A percentile compares a stretch with the other conserved stretches of the same genome.
These are phyloP conservation scores for Channallabes apus DNA, from an alignment of 2,797 vertebrate genomes.

Conservation along the genomic window DNA sequence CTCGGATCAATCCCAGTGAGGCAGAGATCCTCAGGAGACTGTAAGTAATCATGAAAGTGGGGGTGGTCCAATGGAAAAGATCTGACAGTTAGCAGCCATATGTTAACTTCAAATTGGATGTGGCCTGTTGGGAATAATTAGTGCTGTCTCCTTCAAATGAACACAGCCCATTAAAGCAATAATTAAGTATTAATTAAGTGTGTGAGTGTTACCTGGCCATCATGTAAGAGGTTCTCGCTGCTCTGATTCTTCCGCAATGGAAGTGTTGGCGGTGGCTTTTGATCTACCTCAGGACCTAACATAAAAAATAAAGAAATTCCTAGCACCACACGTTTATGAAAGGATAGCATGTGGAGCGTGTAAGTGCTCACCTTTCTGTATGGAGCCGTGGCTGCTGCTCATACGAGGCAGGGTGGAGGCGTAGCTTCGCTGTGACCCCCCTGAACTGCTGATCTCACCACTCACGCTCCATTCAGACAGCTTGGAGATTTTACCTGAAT, in stretches of 20 bases:
- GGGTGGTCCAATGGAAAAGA: neutral
- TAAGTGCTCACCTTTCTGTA: slow-evolving; percentile 59
- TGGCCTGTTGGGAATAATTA: neutral
- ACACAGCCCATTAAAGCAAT: neutral
- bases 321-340: neutral
- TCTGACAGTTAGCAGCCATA: neutral
- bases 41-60: neutral
- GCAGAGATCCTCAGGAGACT: neutral
- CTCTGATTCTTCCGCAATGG: slow-evolving; percentile 82
- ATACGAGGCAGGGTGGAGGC: slow-evolving; percentile 72
- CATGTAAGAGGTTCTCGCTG: slow-evolving; percentile 80
- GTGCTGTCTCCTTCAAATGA: neutral
- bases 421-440: slow-evolving; percentile 49
- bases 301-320: neutral
- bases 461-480: slow-evolving; percentile 61
- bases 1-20: neutral
- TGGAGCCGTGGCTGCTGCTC: slow-evolving; percentile 58
- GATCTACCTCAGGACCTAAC: slow-evolving; percentile 44
- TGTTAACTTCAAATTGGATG: neutral
- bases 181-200: neutral
- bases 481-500: slow-evolving; percentile 56
- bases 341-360: neutral
- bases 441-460: slow-evolving; percentile 50
- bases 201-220: slow-evolving; percentile 78
- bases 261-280: slow-evolving; percentile 75